Evolutionary conservation across 2,888 invertebrate species (phyloP).

Genomic region (Slavum lentiscoides): DNA sequence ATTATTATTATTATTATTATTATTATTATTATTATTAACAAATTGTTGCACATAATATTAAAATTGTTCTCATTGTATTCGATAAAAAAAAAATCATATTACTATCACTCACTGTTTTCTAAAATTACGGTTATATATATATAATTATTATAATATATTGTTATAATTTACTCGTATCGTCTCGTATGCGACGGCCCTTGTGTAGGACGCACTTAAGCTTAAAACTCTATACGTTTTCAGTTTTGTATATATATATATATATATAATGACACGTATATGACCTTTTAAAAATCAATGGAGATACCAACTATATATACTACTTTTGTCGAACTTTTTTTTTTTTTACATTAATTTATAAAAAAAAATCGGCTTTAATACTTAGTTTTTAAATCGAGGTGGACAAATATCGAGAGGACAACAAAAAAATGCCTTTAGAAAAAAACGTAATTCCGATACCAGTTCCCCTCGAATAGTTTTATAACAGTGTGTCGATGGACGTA

Average conservation of each 20-base stretch:
- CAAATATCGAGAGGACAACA: neutral
- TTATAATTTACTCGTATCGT: slow-evolving; percentile 34
- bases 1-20: slow-evolving; percentile 3
- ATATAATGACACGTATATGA: no score
- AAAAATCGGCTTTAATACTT: slow-evolving; percentile 30
- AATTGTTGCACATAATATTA: slow-evolving; percentile 48
- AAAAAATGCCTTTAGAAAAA: neutral
- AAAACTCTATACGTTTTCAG: neutral
- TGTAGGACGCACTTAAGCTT: slow-evolving; percentile 37
- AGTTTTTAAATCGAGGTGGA: slow-evolving; percentile 18
- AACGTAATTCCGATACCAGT: neutral
- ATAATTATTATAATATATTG: neutral
- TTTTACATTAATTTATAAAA: slow-evolving; percentile 28
- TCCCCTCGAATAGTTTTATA: slow-evolving; percentile 27
- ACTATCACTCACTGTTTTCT: slow-evolving; percentile 47
- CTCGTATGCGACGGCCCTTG: neutral
- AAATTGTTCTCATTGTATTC: slow-evolving; percentile 44
- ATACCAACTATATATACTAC: neutral
- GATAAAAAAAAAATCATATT: slow-evolving; percentile 28
- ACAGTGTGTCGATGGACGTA: slow-evolving; percentile 13
- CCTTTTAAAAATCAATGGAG: no score
- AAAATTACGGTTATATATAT: slow-evolving; percentile 13
- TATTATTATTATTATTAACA: neutral
- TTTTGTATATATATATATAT: no score
- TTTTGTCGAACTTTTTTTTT: slow-evolving; percentile 17